These are phyloP conservation scores for Pseudopipra pipra DNA, from an alignment of 2,113 vertebrate genomes.

Conservation along the genomic window DNA sequence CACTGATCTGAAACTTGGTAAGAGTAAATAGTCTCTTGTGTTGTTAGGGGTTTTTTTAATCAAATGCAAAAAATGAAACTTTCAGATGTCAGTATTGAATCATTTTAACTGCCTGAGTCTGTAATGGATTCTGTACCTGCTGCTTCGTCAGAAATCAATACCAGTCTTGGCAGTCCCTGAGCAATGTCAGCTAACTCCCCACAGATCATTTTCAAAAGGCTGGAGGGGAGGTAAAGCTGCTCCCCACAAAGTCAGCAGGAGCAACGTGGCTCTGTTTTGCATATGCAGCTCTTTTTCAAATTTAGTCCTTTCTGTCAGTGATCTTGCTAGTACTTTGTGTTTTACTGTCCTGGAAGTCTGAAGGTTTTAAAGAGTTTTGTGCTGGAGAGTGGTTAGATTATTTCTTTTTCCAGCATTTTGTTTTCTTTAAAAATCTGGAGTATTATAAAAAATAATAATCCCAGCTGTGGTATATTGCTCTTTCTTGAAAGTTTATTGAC, in stretches of 20 bases:
- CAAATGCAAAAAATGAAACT: not conserved
- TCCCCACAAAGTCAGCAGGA: not conserved
- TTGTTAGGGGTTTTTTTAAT: not conserved
- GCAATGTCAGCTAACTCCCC: not conserved
- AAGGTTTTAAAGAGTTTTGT: not conserved
- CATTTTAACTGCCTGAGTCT: not conserved
- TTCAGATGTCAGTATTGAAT: not conserved
- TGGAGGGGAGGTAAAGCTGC: not conserved
- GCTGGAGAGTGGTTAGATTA: not conserved
- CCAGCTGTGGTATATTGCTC: not conserved
- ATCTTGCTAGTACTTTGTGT: not conserved
- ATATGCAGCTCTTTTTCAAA: not conserved
- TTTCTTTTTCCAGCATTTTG: not conserved
- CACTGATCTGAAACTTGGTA: constrained; percentile 88
- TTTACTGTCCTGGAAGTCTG: not conserved
- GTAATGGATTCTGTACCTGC: not conserved
- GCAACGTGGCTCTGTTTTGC: not conserved
- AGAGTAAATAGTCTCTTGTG: not conserved
- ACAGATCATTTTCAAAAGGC: not conserved
- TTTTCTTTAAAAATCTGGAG: constrained; percentile 26
- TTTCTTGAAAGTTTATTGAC: not conserved
- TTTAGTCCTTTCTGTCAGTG: not conserved
- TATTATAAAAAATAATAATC: not conserved
- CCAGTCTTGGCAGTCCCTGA: not conserved
- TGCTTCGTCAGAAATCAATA: not conserved